Evolutionary conservation across 2,797 vertebrate genomes (phyloP).

Genomic region (Orestias chungarensis): DNA sequence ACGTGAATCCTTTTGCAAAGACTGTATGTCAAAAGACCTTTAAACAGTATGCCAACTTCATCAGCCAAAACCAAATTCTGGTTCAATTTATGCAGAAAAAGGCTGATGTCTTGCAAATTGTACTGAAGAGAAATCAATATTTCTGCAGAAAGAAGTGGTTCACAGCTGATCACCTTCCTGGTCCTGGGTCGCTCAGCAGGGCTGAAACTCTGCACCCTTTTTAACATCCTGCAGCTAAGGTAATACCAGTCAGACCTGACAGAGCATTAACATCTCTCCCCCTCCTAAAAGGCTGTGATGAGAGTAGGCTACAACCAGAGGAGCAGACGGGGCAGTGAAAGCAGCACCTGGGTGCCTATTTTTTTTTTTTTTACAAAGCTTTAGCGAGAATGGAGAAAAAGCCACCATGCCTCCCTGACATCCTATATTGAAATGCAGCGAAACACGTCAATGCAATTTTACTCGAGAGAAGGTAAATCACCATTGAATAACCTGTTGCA

Average conservation of each 20-base stretch:
- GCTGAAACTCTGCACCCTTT: constrained; percentile 26
- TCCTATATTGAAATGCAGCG: constrained; percentile 41
- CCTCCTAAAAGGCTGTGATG: constrained; percentile 48
- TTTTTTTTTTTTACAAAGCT: constrained; percentile 57
- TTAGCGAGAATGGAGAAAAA: constrained; percentile 49
- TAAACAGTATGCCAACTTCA: background rate
- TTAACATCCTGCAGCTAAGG: constrained; percentile 59
- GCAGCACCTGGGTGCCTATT: constrained; percentile 55
- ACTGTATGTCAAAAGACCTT: constrained; percentile 2
- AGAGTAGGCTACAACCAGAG: constrained; percentile 48
- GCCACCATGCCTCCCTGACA: constrained; percentile 37
- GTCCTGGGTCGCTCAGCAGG: constrained; percentile 30
- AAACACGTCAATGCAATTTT: constrained; percentile 52
- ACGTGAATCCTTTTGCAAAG: background rate
- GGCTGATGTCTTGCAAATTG: constrained; percentile 12
- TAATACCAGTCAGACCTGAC: constrained; percentile 70
- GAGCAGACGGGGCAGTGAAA: constrained; percentile 55
- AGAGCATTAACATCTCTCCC: constrained; percentile 64
- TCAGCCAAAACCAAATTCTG: background rate
- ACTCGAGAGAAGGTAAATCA: constrained; percentile 44
- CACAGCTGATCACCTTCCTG: constrained; percentile 30
- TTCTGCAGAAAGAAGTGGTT: constrained; percentile 34
- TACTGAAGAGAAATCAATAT: constrained; percentile 10
- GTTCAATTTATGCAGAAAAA: constrained; percentile 5
- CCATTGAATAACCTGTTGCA: constrained; percentile 54